Evolutionary conservation across 1,140 invertebrate genomes (phyloP), one percentile per base, ranked within the genome.

Genomic region (Diachasmimorpha longicaudata): DNA sequence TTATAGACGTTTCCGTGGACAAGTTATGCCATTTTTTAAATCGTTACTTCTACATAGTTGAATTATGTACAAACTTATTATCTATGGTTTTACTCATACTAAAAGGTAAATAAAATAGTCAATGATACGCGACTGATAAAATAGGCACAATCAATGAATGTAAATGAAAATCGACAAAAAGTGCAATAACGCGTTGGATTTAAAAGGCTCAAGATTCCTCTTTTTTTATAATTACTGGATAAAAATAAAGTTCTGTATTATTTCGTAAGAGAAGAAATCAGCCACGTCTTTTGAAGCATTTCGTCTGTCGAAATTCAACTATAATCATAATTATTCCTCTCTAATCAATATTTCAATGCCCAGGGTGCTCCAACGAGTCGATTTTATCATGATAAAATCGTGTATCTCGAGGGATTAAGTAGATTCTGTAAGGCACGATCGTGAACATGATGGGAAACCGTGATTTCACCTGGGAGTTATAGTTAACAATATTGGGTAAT

Each of bases 351-450:
- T 69, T 21, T 77, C 52, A 72, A 77, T 77, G 58, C 70, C 75
- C 67, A 72, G 70, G 48, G 36, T 70, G 46, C 70, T 14, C 74
- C 70, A 70, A 52, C 70, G 52, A 37, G 72, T 73, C 11, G 58
- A 63, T 25, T 25, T 63, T 63, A 63, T 55, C 48, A 72, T 21
- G 16, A 52, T 42, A 55, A 77, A 72, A 37, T 63, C 36, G 44
- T 68, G 23, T 70, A 73, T 42, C 25, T 63, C 75, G 69, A 76
- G 58, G 52, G 66, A 63, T 74, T 76, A 52, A 78, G 73, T 80
- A 55, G 70, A 72, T 76, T 70, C 76, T 78, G 67, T 82, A 85
- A 85, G 82, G 83, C 83, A 85, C 83, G 80, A 81, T 83, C 75
- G 83, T 85, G 82, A 83, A 83, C 78, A 70, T 79, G 71, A 76